These are phyloP conservation scores for Prionailurus viverrinus DNA, from an alignment of 2,113 vertebrate species.

Conservation along the genomic window DNA sequence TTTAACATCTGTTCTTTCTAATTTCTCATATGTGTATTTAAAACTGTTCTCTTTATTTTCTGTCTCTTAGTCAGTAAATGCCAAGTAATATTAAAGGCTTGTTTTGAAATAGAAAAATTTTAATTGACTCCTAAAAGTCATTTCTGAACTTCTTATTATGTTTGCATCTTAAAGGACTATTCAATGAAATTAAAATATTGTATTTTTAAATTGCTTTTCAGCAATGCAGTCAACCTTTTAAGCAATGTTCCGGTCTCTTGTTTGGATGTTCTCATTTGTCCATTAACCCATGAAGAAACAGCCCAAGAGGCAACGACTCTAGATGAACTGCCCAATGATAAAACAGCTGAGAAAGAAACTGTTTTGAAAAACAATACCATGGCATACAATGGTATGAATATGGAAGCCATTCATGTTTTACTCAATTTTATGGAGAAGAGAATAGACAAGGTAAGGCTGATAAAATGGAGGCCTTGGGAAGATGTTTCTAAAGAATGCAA, in stretches of 20 bases:
- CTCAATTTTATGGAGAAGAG: conserved; percentile 98
- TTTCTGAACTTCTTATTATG: conserved; percentile 59
- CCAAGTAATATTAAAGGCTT: conserved; percentile 69
- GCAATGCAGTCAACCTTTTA: conserved; percentile 97
- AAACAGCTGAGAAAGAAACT: conserved; percentile 88
- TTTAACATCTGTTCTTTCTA: conserved; percentile 70
- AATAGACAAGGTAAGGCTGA: conserved; percentile 95
- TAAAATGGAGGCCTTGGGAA: not conserved
- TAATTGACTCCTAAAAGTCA: conserved; percentile 74
- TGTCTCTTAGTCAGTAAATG: conserved; percentile 48
- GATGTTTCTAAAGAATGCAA: not conserved
- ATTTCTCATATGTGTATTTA: conserved; percentile 61
- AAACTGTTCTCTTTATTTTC: conserved; percentile 70
- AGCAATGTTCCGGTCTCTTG: conserved; percentile 97
- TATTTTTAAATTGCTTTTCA: conserved; percentile 88
- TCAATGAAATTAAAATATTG: conserved; percentile 77
- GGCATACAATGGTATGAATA: conserved; percentile 94
- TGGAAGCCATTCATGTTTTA: conserved; percentile 93
- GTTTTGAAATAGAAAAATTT: conserved; percentile 80
- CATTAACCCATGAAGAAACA: conserved; percentile 91
- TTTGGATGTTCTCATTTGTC: conserved; percentile 94
- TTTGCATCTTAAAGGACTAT: conserved; percentile 69
- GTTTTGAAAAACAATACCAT: conserved; percentile 91
- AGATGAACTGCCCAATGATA: conserved; percentile 81
- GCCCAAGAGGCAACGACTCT: conserved; percentile 83